Evolutionary conservation across 2,888 invertebrate species (phyloP).

Genomic region (Chrysodeixis includens): DNA sequence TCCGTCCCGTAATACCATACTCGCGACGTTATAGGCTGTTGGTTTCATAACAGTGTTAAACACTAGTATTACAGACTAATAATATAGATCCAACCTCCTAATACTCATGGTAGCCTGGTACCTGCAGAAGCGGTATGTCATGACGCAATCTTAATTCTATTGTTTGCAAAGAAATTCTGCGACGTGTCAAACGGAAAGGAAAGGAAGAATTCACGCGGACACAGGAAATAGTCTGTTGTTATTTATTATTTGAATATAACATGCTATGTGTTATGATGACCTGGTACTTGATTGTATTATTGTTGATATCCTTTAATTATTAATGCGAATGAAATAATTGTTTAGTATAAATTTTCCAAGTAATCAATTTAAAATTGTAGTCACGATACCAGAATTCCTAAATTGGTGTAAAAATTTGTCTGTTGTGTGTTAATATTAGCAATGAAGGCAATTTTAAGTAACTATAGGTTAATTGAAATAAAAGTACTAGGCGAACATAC

Average conservation of each 20-base stretch:
- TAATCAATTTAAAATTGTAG: background rate
- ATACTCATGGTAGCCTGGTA: constrained; percentile 27
- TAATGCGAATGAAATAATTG: too few relatives aligned
- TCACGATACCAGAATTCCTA: background rate
- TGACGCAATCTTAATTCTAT: constrained; percentile 36
- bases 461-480: background rate
- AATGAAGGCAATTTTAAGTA: too few relatives aligned
- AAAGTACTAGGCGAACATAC: background rate
- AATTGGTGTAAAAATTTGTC: background rate
- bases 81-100: constrained; percentile 13
- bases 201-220: constrained; percentile 28
- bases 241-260: constrained; percentile 22
- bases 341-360: too few relatives aligned
- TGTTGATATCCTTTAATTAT: background rate
- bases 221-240: constrained; percentile 25
- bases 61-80: constrained; percentile 23
- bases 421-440: too few relatives aligned
- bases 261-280: background rate
- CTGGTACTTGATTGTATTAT: background rate
- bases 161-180: constrained; percentile 33
- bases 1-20: constrained; percentile 17
- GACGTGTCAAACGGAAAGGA: constrained; percentile 15
- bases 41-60: constrained; percentile 10
- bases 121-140: constrained; percentile 12
- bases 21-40: constrained; percentile 1